These are phyloP conservation scores for Gopherus evgoodei DNA, from an alignment of 2,113 vertebrate genomes.

Conservation along the genomic window DNA sequence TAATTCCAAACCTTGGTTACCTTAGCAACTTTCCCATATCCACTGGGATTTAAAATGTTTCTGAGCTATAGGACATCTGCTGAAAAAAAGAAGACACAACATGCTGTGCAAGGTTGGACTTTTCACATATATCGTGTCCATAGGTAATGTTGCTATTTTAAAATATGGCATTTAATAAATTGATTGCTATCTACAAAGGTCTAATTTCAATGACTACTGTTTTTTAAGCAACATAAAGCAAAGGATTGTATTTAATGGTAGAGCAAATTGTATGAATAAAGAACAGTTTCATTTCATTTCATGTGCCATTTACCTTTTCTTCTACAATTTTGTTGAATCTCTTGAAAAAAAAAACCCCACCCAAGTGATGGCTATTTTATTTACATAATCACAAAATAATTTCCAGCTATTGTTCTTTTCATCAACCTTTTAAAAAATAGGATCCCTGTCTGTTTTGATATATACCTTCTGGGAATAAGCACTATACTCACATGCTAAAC, in stretches of 20 bases:
- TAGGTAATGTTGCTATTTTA: accelerated
- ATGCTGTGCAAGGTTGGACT: accelerated
- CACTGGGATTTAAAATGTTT: neutral
- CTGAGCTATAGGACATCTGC: neutral
- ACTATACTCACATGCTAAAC: neutral
- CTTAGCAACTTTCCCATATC: neutral
- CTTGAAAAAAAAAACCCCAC: neutral
- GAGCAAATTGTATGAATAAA: accelerated
- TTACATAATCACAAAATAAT: neutral
- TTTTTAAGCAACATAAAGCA: neutral
- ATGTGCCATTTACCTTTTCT: neutral
- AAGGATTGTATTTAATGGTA: neutral
- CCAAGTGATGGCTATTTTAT: neutral
- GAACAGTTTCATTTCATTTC: neutral
- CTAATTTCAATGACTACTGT: neutral
- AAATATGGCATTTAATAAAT: too few species aligned
- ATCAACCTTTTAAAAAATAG: neutral
- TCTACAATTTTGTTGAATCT: neutral
- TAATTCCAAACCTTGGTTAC: neutral
- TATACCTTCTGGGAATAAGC: neutral
- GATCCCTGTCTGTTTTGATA: neutral
- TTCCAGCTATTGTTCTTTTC: neutral
- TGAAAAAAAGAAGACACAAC: neutral
- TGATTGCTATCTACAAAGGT: neutral
- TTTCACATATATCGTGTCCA: neutral